Percentiles rank a stretch among this genome's conserved stretches.
Evolutionary conservation across 2,797 vertebrate species (phyloP).

Genomic region (Acomys russatus): DNA sequence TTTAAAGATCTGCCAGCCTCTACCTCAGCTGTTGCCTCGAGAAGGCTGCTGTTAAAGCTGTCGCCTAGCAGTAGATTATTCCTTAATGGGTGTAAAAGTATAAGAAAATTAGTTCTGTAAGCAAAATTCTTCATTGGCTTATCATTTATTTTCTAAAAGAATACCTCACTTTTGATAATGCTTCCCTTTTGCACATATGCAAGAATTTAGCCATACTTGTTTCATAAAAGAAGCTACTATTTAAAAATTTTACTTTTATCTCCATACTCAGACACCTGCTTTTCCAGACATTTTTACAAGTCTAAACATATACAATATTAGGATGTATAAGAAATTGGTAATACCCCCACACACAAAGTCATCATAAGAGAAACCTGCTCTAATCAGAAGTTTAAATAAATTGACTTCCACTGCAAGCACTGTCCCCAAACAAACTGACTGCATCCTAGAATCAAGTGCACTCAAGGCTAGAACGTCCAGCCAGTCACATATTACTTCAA

Average conservation of each 20-base stretch:
- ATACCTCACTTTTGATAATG: slow-evolving; percentile 39
- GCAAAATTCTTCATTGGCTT: slow-evolving; percentile 71
- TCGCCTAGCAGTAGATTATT: slow-evolving; percentile 60
- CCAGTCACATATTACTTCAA: slow-evolving; percentile 83
- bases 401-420: slow-evolving; percentile 73
- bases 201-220: slow-evolving; percentile 32
- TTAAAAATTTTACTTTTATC: slow-evolving; percentile 32
- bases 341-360: background rate
- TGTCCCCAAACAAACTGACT: slow-evolving; percentile 85
- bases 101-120: slow-evolving; percentile 73
- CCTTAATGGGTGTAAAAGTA: slow-evolving; percentile 74
- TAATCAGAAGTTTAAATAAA: slow-evolving; percentile 84
- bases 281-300: slow-evolving; percentile 33
- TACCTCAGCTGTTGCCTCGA: background rate
- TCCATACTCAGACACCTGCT: slow-evolving; percentile 36
- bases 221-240: slow-evolving; percentile 6
- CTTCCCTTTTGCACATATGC: slow-evolving; percentile 7
- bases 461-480: slow-evolving; percentile 79
- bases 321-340: slow-evolving; percentile 19
- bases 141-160: slow-evolving; percentile 73
- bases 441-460: slow-evolving; percentile 78
- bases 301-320: background rate
- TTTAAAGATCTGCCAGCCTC: background rate
- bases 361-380: slow-evolving; percentile 49
- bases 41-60: background rate